Conservation (phyloP, 2,888 invertebrate genomes). For the Philereme transversata region DNA sequence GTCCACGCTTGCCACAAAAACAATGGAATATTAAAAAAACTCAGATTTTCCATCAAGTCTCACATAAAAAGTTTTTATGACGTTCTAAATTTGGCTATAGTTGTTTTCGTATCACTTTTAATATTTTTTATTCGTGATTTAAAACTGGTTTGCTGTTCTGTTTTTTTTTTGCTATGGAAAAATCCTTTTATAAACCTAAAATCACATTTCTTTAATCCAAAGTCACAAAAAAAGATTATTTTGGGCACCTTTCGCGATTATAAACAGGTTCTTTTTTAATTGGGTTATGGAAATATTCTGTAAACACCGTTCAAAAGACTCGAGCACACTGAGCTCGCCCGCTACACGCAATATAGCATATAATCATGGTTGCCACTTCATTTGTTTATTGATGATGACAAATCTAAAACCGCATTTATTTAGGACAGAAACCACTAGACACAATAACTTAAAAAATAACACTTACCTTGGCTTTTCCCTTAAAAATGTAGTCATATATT, state of each 20-base stretch:
- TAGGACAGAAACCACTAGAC: neutral
- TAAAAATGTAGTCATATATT: no score
- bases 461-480: no score
- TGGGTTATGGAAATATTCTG: conserved; percentile 23
- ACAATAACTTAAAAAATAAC: no score
- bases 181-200: no score
- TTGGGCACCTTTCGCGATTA: conserved; percentile 12
- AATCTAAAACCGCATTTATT: neutral
- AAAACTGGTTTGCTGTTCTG: no score
- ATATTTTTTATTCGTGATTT: no score
- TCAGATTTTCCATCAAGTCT: neutral
- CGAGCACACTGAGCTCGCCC: conserved; percentile 12
- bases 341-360: conserved; percentile 13
- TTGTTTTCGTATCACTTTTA: neutral
- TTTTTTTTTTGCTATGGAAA: no score
- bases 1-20: neutral
- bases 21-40: neutral
- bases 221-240: neutral
- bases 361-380: conserved; percentile 18
- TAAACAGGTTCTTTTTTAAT: conserved; percentile 19
- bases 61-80: no score
- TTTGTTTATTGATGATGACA: neutral
- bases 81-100: neutral
- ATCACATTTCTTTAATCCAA: neutral
- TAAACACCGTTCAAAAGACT: conserved; percentile 3